Evolutionary conservation across 2,797 vertebrate species (phyloP).

Genomic region (Platyrinchus mystaceus): DNA sequence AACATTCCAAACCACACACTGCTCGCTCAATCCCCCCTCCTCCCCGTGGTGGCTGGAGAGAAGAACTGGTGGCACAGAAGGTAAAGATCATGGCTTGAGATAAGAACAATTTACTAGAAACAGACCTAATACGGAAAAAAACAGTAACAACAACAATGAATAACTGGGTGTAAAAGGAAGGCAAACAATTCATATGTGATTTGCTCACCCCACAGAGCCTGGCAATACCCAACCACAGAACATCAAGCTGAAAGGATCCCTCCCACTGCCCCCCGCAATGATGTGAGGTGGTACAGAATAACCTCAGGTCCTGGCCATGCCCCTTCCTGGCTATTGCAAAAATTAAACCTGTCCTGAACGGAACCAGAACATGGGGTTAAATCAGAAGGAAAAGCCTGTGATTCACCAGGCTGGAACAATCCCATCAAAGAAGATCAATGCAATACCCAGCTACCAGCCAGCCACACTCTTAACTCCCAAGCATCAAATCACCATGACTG

Average conservation of each 20-base stretch:
- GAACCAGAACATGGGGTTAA: not conserved
- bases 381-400: not conserved
- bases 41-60: not conserved
- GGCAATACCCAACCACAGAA: not conserved
- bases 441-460: not conserved
- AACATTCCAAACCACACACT: not conserved
- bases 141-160: not conserved
- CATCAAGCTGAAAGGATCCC: not conserved
- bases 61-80: not conserved
- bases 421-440: not conserved
- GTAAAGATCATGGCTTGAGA: not conserved
- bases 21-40: not conserved
- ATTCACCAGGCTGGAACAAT: not conserved
- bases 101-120: not conserved
- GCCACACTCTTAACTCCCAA: not conserved
- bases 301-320: not conserved
- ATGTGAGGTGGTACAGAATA: not conserved
- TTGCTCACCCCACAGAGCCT: not conserved
- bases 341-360: not conserved
- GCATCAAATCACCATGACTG: not conserved
- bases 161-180: not conserved
- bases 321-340: not conserved
- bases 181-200: fast-evolving
- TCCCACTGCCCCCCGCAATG: not conserved
- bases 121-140: not conserved